Conservation (phyloP, 2,113 vertebrate genomes). For the Hemichromis elongatus region DNA sequence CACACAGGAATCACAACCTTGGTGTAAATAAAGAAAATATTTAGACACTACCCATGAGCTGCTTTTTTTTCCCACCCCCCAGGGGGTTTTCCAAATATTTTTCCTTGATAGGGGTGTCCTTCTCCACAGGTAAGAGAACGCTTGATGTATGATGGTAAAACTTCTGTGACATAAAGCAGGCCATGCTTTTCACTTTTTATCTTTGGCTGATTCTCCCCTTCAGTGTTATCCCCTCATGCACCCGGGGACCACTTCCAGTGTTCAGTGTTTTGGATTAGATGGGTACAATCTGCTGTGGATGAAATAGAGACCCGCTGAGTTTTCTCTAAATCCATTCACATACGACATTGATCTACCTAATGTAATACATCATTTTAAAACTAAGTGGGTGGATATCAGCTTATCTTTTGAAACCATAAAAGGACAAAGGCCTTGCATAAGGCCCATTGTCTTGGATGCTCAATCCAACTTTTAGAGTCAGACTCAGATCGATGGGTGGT, state of each 20-base stretch:
- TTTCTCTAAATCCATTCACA: background rate
- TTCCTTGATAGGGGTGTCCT: no score
- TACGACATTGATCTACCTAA: background rate
- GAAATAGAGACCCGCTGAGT: background rate
- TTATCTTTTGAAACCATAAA: no score
- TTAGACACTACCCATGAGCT: background rate
- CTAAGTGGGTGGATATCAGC: background rate
- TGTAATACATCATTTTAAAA: background rate
- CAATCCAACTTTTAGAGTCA: background rate
- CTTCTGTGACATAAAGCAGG: background rate
- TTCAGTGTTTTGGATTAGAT: background rate
- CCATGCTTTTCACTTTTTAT: background rate
- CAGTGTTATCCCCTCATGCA: background rate
- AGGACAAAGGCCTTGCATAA: background rate
- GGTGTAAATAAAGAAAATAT: background rate
- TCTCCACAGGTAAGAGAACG: background rate
- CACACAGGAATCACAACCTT: background rate
- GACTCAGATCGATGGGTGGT: background rate
- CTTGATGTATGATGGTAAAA: background rate
- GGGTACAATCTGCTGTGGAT: background rate
- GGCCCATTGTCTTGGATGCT: background rate
- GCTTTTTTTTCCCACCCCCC: no score
- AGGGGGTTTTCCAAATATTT: background rate
- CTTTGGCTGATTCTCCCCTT: background rate
- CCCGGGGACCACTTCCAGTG: background rate